Base-by-base conservation (phyloP, 2,888 invertebrate genomes). In the Sarcophaga carnaria region DNA sequence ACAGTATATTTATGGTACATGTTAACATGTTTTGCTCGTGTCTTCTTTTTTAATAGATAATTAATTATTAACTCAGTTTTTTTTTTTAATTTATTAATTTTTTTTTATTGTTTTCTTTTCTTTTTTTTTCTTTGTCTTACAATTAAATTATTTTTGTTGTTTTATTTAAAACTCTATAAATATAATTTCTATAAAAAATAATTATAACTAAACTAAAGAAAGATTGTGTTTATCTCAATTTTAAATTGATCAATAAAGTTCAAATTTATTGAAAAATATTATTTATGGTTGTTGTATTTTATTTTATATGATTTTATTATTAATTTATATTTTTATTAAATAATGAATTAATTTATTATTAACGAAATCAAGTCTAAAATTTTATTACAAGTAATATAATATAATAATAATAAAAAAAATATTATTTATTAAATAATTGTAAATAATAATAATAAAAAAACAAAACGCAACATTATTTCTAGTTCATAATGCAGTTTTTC, bases 111-210 rank as follows among this genome's bases (percentile, higher is more conserved):
- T 67, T 60, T 11, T 75, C 11, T 20, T 76, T 20, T 66, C 66
- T 27, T 77, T 59, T 60, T 60, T 67, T 74, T 54, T 72, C n/a
- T 70, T 74, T 81, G 69, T 83, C 63, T 77, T 80, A 76, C 54
- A 37, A 66, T 80, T 66, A 78, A 78, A 67, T 25, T 79, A 67
- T 62, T 78, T 64, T 83, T 81, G n/a, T 72, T 75, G 49, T 76
- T 84, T 72, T 84, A 69, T 84, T 75, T 75, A 75, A 81, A 82
- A 87, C 79, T 84, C 78, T 87, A 87, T 82, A 84, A 84, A 84
- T 87, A 87, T 84, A 87, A 87, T 84, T 87, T 84, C 87, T 87
- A 87, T 87, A 87, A 87, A 87, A 87, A 87, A 84, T 87, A 87
- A 87, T 87, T 84, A 87, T 69, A 87, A 87, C 87, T 87, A 84